Evolutionary conservation across 2,888 invertebrate species (phyloP).

Genomic region (Dryobota labecula): DNA sequence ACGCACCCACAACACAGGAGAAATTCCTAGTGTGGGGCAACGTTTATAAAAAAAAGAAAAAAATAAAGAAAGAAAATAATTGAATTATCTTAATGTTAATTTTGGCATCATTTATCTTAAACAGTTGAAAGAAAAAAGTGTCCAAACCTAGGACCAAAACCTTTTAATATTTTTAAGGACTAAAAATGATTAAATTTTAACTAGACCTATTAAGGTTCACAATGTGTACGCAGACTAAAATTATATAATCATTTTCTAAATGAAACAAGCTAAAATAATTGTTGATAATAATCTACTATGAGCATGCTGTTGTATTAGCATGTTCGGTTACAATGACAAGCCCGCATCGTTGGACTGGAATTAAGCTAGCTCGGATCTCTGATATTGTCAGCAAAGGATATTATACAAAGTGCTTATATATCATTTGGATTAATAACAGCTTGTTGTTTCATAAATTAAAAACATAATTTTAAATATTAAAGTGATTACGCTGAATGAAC

Average conservation of each 20-base stretch:
- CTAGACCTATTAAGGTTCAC: not conserved
- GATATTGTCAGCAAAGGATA: slow-evolving; percentile 36
- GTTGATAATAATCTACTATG: slow-evolving; percentile 5
- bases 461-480: not conserved
- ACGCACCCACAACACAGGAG: no score
- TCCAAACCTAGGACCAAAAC: not conserved
- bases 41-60: no score
- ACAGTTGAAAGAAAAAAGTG: not conserved
- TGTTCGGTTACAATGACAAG: slow-evolving; percentile 27
- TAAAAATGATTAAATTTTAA: not conserved
- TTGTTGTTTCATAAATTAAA: not conserved
- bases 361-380: slow-evolving; percentile 44
- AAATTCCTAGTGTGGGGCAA: no score
- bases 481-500: no score
- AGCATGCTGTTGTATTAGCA: not conserved
- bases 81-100: no score
- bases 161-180: not conserved
- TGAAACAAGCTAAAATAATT: not conserved
- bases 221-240: no score
- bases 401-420: not conserved
- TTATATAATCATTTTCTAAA: not conserved
- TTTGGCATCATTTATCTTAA: not conserved
- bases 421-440: not conserved
- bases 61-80: no score
- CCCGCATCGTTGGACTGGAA: slow-evolving; percentile 38